These are phyloP conservation scores for Lycaena phlaeas DNA, from an alignment of 2,888 invertebrate species.

Conservation along the genomic window DNA sequence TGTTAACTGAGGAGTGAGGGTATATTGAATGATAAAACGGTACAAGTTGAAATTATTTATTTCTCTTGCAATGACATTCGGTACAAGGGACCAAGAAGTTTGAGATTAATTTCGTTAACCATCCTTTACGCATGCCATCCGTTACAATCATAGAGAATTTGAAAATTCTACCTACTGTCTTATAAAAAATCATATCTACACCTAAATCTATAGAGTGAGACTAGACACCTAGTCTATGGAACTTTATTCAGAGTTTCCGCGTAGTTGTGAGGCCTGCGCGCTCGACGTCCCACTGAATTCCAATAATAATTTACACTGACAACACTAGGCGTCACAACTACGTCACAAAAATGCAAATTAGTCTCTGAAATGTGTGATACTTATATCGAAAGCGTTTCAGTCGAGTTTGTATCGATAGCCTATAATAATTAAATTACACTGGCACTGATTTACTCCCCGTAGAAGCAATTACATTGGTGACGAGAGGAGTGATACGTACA, in stretches of 20 bases:
- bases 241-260: constrained; percentile 33
- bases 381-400: constrained; percentile 23
- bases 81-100: constrained; percentile 51
- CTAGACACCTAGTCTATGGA: constrained; percentile 45
- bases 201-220: constrained; percentile 39
- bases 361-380: constrained; percentile 21
- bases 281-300: constrained; percentile 12
- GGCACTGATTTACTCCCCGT: constrained; percentile 14
- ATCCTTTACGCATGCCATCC: constrained; percentile 35
- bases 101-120: constrained; percentile 51
- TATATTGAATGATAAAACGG: constrained; percentile 21
- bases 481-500: neutral
- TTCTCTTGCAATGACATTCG: constrained; percentile 51
- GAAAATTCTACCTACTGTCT: constrained; percentile 64
- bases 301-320: constrained; percentile 3
- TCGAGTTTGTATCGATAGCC: constrained; percentile 21
- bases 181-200: constrained; percentile 67
- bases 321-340: constrained; percentile 15
- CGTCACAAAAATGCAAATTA: constrained; percentile 21
- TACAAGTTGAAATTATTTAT: constrained; percentile 39
- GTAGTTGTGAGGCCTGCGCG: constrained; percentile 14
- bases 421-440: constrained; percentile 18
- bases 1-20: too few species aligned
- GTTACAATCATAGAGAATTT: constrained; percentile 49
- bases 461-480: constrained; percentile 1